Conservation (phyloP, 1,140 invertebrate genomes). For the Nasonia longicornis region DNA sequence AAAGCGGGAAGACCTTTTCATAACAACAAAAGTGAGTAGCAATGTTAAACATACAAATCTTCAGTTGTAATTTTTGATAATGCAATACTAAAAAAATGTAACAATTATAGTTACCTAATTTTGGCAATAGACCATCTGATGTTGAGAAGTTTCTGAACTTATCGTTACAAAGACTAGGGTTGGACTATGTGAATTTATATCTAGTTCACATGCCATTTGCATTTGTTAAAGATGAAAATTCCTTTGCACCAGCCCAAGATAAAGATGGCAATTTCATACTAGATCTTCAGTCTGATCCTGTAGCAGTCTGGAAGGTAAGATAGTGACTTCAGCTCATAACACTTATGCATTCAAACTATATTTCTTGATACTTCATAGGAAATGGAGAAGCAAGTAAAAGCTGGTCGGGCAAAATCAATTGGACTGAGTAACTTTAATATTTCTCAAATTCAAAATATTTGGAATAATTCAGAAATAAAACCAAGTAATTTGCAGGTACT, state of each 20-base stretch:
- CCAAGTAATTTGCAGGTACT: conserved; percentile 79
- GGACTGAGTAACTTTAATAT: conserved; percentile 87
- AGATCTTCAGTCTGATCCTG: conserved; percentile 78
- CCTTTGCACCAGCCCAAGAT: conserved; percentile 65
- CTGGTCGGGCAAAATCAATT: conserved; percentile 77
- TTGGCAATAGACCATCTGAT: conserved; percentile 76
- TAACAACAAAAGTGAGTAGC: conserved; percentile 80
- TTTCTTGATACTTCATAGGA: conserved; percentile 66
- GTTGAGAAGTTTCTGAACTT: conserved; percentile 80
- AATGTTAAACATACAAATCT: neutral
- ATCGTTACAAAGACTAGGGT: conserved; percentile 79
- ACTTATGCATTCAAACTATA: conserved; percentile 42
- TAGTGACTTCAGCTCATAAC: conserved; percentile 16
- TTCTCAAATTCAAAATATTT: conserved; percentile 75
- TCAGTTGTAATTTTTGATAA: conserved; percentile 4
- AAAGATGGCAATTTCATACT: conserved; percentile 75
- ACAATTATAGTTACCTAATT: conserved; percentile 71
- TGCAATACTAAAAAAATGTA: conserved; percentile 11
- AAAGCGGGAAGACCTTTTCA: conserved; percentile 82
- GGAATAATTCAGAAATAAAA: conserved; percentile 75
- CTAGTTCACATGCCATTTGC: conserved; percentile 85
- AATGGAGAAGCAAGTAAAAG: conserved; percentile 80
- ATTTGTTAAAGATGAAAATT: conserved; percentile 69
- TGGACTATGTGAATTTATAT: conserved; percentile 88
- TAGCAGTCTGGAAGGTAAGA: conserved; percentile 79